A percentile compares a stretch with the other conserved stretches of the same genome.
These are phyloP conservation scores for Alviniconcha strummeri DNA, from an alignment of 2,888 invertebrate genomes.

Conservation along the genomic window DNA sequence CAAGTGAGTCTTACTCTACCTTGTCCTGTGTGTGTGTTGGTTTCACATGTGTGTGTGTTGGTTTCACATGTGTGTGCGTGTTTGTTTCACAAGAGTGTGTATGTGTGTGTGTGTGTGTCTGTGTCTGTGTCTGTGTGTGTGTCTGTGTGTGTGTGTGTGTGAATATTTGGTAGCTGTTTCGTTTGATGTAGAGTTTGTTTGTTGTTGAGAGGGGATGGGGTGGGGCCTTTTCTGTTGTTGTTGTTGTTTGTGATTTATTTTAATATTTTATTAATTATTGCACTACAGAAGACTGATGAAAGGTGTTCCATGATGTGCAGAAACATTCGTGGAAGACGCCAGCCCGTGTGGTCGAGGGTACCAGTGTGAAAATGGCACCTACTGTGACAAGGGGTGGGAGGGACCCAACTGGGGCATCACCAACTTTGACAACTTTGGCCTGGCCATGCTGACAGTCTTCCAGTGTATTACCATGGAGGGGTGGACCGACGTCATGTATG, in stretches of 20 bases:
- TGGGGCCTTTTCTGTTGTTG: no score
- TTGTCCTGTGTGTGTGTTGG: no score
- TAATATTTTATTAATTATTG: no score
- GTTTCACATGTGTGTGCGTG: background rate
- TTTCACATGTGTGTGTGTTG: background rate
- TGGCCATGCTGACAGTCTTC: slow-evolving; percentile 99
- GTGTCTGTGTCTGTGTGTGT: background rate
- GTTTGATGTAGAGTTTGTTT: no score
- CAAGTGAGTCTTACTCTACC: slow-evolving; percentile 78
- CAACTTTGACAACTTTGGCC: slow-evolving; percentile 98
- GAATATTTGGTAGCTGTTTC: no score
- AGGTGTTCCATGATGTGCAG: slow-evolving; percentile 17
- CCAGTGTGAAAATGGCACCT: slow-evolving; percentile 50
- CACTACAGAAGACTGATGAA: no score
- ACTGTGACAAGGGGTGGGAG: slow-evolving; percentile 56
- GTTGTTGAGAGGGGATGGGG: no score
- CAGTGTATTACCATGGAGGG: slow-evolving; percentile 99
- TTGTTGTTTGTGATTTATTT: no score
- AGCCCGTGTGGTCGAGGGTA: slow-evolving; percentile 86
- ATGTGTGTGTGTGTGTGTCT: no score
- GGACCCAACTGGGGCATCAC: slow-evolving; percentile 86
- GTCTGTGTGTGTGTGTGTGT: background rate
- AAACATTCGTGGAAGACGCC: slow-evolving; percentile 79
- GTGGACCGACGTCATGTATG: slow-evolving; percentile 97
- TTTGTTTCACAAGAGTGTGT: no score